A percentile compares a stretch with the other conserved stretches of the same genome.
phyloP scores from a whole-genome alignment of 1,140 invertebrate genomes.

The Diorhabda carinulata region DNA sequence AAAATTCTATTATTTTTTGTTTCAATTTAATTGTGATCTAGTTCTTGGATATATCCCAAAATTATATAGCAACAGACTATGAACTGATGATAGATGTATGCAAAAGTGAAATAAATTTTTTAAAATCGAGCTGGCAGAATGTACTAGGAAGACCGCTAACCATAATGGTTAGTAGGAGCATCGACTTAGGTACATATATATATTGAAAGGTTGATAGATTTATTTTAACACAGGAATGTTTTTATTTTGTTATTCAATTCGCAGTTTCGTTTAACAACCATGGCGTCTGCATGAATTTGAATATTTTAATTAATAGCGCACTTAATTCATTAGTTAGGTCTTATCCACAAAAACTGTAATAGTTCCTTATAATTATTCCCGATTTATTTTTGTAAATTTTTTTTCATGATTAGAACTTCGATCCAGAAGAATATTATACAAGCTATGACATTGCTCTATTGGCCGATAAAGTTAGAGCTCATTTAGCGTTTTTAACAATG shows the following conservation, averaged over 20 bases:
- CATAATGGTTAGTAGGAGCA: constrained; percentile 80
- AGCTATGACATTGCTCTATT: constrained; percentile 85
- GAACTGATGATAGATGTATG: constrained; percentile 96
- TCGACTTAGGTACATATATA: constrained; percentile 80
- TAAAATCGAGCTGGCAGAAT: constrained; percentile 94
- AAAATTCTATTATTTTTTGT: no score
- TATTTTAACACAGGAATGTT: not conserved
- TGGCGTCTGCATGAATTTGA: no score
- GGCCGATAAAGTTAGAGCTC: constrained; percentile 81
- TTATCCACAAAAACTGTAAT: no score
- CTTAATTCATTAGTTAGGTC: no score
- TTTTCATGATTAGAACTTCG: constrained; percentile 72
- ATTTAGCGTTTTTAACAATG: constrained; percentile 88
- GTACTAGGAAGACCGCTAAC: constrained; percentile 87
- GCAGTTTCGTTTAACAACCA: not conserved
- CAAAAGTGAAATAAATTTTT: constrained; percentile 93
- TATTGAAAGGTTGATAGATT: not conserved
- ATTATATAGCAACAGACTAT: constrained; percentile 96
- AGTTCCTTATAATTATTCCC: no score
- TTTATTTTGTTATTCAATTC: not conserved
- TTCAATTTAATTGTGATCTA: constrained; percentile 48
- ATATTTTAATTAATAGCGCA: no score
- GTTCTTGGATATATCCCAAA: constrained; percentile 93
- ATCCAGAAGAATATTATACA: constrained; percentile 89
- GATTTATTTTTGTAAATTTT: constrained; percentile 13